phyloP scores from a whole-genome alignment of 2,888 invertebrate genomes.

The Plebejus melissa region DNA sequence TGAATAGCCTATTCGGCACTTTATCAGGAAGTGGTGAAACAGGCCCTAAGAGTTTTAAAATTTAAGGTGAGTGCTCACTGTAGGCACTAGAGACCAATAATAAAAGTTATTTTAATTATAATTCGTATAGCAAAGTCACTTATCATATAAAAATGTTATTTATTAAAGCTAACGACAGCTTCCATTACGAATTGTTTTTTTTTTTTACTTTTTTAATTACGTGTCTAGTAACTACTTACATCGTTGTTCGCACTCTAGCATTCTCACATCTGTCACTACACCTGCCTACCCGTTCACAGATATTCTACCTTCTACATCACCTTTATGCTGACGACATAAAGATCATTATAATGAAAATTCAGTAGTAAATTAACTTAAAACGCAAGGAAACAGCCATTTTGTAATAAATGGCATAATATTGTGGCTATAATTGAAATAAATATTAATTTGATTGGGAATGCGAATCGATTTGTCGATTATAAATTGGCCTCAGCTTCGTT shows the following conservation, averaged over 20 bases:
- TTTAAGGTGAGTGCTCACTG: not conserved
- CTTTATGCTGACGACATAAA: not conserved
- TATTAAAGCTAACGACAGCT: not conserved
- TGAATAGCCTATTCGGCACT: too few species aligned
- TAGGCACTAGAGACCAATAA: not conserved
- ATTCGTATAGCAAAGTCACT: not conserved
- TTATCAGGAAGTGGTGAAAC: too few species aligned
- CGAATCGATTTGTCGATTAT: constrained; percentile 4
- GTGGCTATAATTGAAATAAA: constrained; percentile 20
- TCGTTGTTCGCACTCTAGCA: constrained; percentile 4
- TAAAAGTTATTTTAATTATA: not conserved
- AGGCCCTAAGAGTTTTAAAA: not conserved
- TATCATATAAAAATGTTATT: constrained; percentile 1
- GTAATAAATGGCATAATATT: constrained; percentile 3
- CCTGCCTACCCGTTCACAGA: constrained; percentile 11
- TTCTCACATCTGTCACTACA: constrained; percentile 7
- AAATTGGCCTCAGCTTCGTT: constrained; percentile 3
- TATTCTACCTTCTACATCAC: not conserved
- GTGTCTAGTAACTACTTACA: not conserved
- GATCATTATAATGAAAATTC: not conserved
- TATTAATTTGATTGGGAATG: constrained; percentile 14
- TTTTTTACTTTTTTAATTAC: constrained; percentile 11
- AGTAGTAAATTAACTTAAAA: not conserved
- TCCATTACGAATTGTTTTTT: not conserved
- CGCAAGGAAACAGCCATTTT: not conserved